Evolutionary conservation across 1,140 invertebrate genomes (phyloP), one percentile per base, ranked within the genome.

Genomic region (Thrips palmi): DNA sequence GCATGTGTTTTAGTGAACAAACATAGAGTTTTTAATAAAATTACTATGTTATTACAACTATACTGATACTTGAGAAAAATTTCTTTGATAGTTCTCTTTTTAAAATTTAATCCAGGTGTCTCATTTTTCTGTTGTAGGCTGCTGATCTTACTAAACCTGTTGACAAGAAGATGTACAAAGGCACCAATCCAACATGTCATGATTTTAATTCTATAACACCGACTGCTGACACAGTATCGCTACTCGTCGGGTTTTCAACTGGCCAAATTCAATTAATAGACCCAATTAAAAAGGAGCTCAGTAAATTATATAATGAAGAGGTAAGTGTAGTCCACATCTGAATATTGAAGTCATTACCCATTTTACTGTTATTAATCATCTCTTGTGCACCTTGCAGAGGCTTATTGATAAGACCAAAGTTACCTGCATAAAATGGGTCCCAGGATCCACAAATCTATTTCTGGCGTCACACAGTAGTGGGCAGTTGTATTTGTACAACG

Each of bases 291-390:
- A 92, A 94, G 55, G 92, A 97, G 68, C 62, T 86, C 50, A 84
- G 78, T 64, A 91, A 87, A 74, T 70, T 97, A 38, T 98, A 84
- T 62, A 98, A 98, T 71, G 92, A 97, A 71, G 94, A 98, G 71
- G 87, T 91, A 61, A 56, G 62, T 57, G 21, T 35, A 12, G 15
- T 27, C 28, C 27, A 21, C 2, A 15, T 25, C 11, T 11, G 23
- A 22, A 4, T 18, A 37, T 25, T 32, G 19, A 19, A 33, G 18
- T 24, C 5, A 4, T 5, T 25, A 25, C 5, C 12, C 4, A 39
- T 10, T 10, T 12, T 6, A n/a, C 17, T 32, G 17, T 8, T 8
- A 8, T 32, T 32, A 2, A 3, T 36, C 14, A 11, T 14, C 18
- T 40, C 28, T 42, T 43, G 45, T 55, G 49, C 47, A 48, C 50